A percentile compares a stretch with the other conserved stretches of the same genome.
Conservation (phyloP, 2,797 vertebrate genomes). For the Vespertilio murinus region DNA sequence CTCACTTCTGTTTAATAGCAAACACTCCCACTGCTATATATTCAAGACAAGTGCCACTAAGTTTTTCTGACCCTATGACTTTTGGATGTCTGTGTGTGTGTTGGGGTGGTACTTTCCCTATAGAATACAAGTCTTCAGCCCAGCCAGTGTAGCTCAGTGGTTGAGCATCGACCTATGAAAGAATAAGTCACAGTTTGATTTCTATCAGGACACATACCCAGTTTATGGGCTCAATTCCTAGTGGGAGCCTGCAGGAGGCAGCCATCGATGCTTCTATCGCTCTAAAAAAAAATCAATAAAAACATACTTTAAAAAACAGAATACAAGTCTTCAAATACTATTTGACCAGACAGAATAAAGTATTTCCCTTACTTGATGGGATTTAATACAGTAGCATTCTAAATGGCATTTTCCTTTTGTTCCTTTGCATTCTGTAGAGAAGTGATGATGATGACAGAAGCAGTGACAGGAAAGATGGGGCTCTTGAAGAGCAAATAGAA, state of each 20-base stretch:
- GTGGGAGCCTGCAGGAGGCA: too few species aligned
- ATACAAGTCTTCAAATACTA: neutral
- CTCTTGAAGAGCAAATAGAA: constrained; percentile 96
- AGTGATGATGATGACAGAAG: constrained; percentile 94
- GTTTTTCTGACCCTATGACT: neutral
- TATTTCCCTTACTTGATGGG: neutral
- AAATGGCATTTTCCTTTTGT: neutral
- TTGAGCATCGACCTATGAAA: too few species aligned
- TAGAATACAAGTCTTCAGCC: neutral
- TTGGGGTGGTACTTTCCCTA: neutral
- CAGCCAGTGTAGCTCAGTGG: too few species aligned
- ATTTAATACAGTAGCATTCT: neutral
- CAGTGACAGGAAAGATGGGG: constrained; percentile 96
- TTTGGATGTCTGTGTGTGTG: neutral
- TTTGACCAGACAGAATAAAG: constrained; percentile 87
- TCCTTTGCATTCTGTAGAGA: constrained; percentile 66
- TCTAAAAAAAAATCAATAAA: too few species aligned
- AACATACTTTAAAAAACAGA: too few species aligned
- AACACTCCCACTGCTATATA: neutral
- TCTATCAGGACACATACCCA: too few species aligned
- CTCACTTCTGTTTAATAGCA: neutral
- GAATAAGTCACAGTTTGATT: too few species aligned
- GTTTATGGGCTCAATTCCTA: too few species aligned
- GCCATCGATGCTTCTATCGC: too few species aligned
- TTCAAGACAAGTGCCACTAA: neutral